These are phyloP conservation scores for Drosophila melanogaster DNA, from an alignment of 1,140 invertebrate genomes.

Conservation along the genomic window Release_6_plus_ISO1_MT NC_004354.4:10561001-10561500, in stretches of 20 bases:
- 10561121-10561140: constrained; percentile 83
- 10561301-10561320: neutral
- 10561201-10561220: constrained; percentile 60
- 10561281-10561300: constrained; percentile 13
- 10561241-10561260: constrained; percentile 68
- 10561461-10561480: constrained; percentile 7
- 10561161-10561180: neutral
- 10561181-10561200: too few species aligned
- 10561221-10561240: constrained; percentile 73
- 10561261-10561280: neutral
- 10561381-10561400: constrained; percentile 59
- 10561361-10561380: constrained; percentile 37
- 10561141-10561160: constrained; percentile 39
- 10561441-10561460: constrained; percentile 13
- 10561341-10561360: neutral
- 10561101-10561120: constrained; percentile 50
- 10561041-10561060: constrained; percentile 83
- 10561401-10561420: constrained; percentile 64
- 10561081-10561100: constrained; percentile 73
- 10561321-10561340: too few species aligned
- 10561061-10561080: constrained; percentile 73
- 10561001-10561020: constrained; percentile 80
- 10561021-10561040: constrained; percentile 39
- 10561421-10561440: constrained; percentile 42
- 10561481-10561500: constrained; percentile 15